These are phyloP conservation scores for Rhincodon typus DNA, from an alignment of 2,797 vertebrate species.

Conservation along the genomic window DNA sequence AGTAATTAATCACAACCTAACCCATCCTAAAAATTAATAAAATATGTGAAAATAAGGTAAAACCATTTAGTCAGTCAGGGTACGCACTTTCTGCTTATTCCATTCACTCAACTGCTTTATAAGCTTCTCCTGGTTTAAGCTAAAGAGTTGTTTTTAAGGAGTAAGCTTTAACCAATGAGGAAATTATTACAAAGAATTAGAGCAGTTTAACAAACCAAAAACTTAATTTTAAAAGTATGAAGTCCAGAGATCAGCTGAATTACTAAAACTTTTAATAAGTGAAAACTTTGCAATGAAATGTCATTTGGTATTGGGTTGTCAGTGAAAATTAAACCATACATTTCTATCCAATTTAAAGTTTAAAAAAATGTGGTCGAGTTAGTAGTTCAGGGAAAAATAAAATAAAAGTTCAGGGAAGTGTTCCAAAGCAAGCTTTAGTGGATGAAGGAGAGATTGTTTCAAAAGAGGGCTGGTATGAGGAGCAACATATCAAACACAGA, in stretches of 20 bases:
- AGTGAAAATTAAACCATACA: neutral
- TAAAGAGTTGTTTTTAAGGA: neutral
- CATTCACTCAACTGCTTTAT: neutral
- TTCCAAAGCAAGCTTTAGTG: neutral
- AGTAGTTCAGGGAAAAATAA: no score
- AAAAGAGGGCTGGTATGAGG: no score
- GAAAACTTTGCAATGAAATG: neutral
- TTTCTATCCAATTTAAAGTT: no score
- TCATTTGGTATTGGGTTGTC: neutral
- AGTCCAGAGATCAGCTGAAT: constrained; percentile 4
- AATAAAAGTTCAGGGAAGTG: neutral
- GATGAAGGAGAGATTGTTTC: no score
- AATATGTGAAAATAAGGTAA: neutral
- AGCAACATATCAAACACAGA: neutral
- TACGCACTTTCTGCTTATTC: neutral
- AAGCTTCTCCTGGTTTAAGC: neutral
- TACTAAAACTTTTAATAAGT: neutral
- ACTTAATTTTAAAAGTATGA: neutral
- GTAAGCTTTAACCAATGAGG: neutral
- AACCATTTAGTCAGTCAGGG: neutral
- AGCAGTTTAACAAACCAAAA: neutral
- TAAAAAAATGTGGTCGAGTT: neutral
- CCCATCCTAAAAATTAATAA: no score
- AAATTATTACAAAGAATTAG: neutral
- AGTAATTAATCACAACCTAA: no score